These are phyloP conservation scores for Leptatherina wallacei DNA, from an alignment of 2,797 vertebrate genomes.

Conservation along the genomic window DNA sequence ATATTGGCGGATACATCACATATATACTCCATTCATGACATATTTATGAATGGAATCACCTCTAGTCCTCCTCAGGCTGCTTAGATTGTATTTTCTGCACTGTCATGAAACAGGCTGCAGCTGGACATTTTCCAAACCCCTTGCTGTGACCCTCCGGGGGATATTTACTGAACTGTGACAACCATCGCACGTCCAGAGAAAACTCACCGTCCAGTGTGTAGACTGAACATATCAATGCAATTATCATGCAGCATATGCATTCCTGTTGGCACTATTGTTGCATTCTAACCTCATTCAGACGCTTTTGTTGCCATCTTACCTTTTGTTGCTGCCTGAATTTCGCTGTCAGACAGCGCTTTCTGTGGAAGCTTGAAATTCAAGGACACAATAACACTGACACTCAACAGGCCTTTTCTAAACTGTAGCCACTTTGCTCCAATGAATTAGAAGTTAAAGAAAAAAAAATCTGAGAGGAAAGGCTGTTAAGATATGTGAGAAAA, in stretches of 20 bases:
- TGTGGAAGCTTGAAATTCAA: slow-evolving; percentile 60
- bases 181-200: slow-evolving; percentile 58
- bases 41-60: slow-evolving; percentile 41
- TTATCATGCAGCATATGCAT: slow-evolving; percentile 69
- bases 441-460: slow-evolving; percentile 54
- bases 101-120: slow-evolving; percentile 46
- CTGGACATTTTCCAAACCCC: slow-evolving; percentile 50
- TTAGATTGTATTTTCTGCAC: slow-evolving; percentile 48
- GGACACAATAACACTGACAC: slow-evolving; percentile 61
- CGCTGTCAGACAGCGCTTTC: slow-evolving; percentile 57
- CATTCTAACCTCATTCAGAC: slow-evolving; percentile 46
- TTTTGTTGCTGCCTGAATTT: slow-evolving; percentile 63
- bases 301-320: slow-evolving; percentile 69
- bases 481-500: slow-evolving; percentile 65
- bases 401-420: slow-evolving; percentile 55
- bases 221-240: slow-evolving; percentile 65
- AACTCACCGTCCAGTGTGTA: slow-evolving; percentile 47
- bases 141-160: slow-evolving; percentile 52
- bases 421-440: slow-evolving; percentile 44
- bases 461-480: slow-evolving; percentile 27
- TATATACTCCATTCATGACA: slow-evolving; percentile 2
- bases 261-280: slow-evolving; percentile 66
- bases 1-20: slow-evolving; percentile 15
- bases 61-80: slow-evolving; percentile 34
- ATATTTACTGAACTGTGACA: slow-evolving; percentile 71